A percentile compares a stretch with the other conserved stretches of the same genome.
Evolutionary conservation across 2,888 invertebrate genomes (phyloP).

Genomic region (Idaea straminata): DNA sequence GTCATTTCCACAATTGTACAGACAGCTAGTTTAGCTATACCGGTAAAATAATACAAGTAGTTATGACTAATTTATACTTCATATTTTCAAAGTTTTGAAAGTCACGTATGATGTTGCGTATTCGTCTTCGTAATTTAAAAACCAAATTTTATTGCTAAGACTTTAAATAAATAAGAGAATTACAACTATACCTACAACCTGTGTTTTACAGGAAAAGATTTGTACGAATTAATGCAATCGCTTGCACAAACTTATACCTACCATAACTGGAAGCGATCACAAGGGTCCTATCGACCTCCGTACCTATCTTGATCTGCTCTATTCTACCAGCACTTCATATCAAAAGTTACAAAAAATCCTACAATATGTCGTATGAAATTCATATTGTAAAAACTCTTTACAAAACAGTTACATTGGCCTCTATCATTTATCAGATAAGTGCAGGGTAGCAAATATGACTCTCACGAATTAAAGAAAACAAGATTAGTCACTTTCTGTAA

Average conservation of each 20-base stretch:
- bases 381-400: conserved; percentile 68
- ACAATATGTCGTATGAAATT: conserved; percentile 63
- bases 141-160: conserved; percentile 64
- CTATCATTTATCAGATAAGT: conserved; percentile 61
- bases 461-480: conserved; percentile 73
- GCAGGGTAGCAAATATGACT: conserved; percentile 58
- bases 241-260: conserved; percentile 44
- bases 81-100: conserved; percentile 43
- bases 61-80: conserved; percentile 43
- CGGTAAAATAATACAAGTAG: conserved; percentile 55
- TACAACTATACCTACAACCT: conserved; percentile 78
- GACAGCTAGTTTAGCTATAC: conserved; percentile 61
- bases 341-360: conserved; percentile 77
- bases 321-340: conserved; percentile 77
- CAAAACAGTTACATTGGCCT: conserved; percentile 66
- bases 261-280: conserved; percentile 50
- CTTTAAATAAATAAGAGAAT: conserved; percentile 77
- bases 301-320: conserved; percentile 70
- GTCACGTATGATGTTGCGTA: conserved; percentile 43
- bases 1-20: conserved; percentile 69
- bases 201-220: conserved; percentile 62
- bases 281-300: conserved; percentile 66
- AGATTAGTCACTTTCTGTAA: conserved; percentile 72
- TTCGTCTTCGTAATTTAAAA: conserved; percentile 53
- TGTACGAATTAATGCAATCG: conserved; percentile 75